A percentile compares a stretch with the other conserved stretches of the same genome.
Evolutionary conservation across 2,113 vertebrate species (phyloP).

Genomic region (Sinosuthora webbiana): DNA sequence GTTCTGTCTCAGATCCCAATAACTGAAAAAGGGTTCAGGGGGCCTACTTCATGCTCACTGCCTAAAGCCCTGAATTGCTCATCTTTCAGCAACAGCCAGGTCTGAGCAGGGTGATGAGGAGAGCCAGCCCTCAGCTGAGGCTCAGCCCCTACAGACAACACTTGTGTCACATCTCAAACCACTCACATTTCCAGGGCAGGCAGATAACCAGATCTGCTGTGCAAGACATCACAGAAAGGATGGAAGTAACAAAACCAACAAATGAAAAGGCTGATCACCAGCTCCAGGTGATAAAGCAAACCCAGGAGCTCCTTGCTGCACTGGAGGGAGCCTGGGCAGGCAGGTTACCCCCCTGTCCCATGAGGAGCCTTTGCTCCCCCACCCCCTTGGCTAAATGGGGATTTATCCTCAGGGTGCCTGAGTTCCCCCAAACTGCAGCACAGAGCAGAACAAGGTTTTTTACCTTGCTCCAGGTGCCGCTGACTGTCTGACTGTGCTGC

Average conservation of each 20-base stretch:
- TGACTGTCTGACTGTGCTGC: neutral
- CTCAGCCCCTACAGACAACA: neutral
- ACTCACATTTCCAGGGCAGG: neutral
- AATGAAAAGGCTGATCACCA: neutral
- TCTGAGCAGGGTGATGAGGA: neutral
- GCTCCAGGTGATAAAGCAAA: neutral
- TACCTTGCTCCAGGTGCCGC: neutral
- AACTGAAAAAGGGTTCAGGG: neutral
- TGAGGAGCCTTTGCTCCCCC: neutral
- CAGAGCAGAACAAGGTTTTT: neutral
- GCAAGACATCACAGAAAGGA: neutral
- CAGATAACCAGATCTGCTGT: neutral
- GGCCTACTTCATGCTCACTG: neutral
- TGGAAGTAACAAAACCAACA: neutral
- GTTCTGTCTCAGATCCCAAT: neutral
- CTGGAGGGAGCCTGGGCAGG: neutral
- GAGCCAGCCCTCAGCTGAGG: neutral
- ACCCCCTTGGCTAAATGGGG: neutral
- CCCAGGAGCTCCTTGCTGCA: rapidly evolving
- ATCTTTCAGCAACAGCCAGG: neutral
- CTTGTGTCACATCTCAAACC: neutral
- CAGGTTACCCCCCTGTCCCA: neutral
- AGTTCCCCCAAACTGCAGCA: neutral
- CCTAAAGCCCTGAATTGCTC: neutral
- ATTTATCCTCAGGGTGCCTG: neutral